phyloP scores from a whole-genome alignment of 2,113 vertebrate species.

The Labeo rohita region DNA sequence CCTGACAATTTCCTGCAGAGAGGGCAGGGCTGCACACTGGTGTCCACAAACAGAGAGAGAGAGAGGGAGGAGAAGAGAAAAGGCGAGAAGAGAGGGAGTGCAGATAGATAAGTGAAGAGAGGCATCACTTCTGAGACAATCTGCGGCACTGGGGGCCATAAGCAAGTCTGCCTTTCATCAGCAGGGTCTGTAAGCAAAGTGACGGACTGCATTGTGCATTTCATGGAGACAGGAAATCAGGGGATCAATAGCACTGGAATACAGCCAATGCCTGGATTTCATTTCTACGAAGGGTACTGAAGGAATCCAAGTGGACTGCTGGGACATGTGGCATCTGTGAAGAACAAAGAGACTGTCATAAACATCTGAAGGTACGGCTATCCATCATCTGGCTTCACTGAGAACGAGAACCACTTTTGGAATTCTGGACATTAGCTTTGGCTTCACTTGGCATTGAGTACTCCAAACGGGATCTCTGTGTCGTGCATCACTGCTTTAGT shows the following conservation, averaged over 20 bases:
- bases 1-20: constrained; percentile 75
- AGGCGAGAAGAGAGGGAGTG: background rate
- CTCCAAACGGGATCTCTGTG: background rate
- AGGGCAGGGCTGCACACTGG: constrained; percentile 18
- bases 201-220: background rate
- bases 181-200: background rate
- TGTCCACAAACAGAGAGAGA: background rate
- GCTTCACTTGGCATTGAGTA: background rate
- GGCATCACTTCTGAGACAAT: constrained; percentile 58
- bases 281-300: constrained; percentile 9
- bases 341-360: background rate
- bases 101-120: background rate
- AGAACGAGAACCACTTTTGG: background rate
- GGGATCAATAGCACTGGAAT: constrained; percentile 7
- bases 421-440: background rate
- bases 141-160: constrained; percentile 38
- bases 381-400: constrained; percentile 1
- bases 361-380: background rate
- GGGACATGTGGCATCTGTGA: background rate
- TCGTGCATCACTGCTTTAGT: background rate
- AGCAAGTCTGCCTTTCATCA: constrained; percentile 23
- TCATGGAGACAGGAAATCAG: background rate
- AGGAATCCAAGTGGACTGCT: constrained; percentile 13
- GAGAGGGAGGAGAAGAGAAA: constrained; percentile 22
- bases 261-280: background rate